Conservation (phyloP, 2,797 vertebrate species). For the Tangara arthus region DNA sequence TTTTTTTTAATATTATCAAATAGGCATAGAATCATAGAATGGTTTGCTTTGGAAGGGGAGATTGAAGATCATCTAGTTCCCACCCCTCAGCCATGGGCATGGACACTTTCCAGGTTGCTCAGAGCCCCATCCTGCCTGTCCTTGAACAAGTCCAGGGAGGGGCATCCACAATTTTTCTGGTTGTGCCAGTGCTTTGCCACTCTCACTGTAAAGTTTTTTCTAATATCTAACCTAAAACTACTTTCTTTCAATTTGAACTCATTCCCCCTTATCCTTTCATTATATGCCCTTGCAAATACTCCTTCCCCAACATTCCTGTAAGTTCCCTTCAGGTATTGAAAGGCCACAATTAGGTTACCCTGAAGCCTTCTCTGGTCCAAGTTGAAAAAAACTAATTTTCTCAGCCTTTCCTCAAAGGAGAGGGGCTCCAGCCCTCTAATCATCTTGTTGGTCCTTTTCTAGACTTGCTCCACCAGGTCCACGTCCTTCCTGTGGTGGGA, state of each 20-base stretch:
- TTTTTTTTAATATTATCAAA: background rate
- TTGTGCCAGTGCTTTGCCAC: accelerated
- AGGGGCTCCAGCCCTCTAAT: background rate
- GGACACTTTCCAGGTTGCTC: background rate
- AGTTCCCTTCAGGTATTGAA: background rate
- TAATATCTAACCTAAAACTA: background rate
- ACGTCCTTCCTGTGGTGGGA: background rate
- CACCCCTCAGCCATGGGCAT: too few species aligned
- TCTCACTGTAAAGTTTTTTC: background rate
- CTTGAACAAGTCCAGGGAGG: background rate
- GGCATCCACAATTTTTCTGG: background rate
- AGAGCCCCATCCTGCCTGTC: background rate
- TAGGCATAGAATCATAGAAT: background rate
- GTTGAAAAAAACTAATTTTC: background rate
- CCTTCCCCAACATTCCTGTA: background rate
- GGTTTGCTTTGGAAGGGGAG: background rate
- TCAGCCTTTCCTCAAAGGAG: background rate
- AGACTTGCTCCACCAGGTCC: background rate
- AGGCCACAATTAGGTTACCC: background rate
- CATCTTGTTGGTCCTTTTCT: background rate
- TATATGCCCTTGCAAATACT: background rate
- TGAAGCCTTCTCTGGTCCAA: background rate
- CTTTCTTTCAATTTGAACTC: background rate
- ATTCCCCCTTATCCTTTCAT: background rate
- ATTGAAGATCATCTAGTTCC: background rate